Evolutionary conservation across 2,797 vertebrate species (phyloP), one percentile per base, ranked within the genome.

Genomic region (Phrynocephalus vlangalii): DNA sequence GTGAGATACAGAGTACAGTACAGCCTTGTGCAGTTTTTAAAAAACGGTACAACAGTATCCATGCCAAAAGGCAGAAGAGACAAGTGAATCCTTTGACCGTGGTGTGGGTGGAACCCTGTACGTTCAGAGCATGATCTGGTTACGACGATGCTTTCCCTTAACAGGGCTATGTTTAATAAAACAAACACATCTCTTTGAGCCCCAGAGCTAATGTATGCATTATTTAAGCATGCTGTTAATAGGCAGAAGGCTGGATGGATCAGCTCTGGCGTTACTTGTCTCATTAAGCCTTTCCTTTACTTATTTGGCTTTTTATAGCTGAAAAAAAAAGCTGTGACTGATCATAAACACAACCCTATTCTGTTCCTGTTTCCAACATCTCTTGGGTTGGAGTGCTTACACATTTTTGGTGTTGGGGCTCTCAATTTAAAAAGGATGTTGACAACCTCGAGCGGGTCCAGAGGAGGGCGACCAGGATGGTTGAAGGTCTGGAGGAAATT

Each of bases 201-300:
- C 86, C 77, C 72, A 38, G 85, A 91, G 70, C 82, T 93, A 90
- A 95, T 89, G 72, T 93, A 79, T 94, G 89, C 90, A 88, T 96
- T 94, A 91, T 94, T 96, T 95, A 93, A 95, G 91, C 91, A 86
- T 70, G 89, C 86, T 90, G 38, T 93, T 93, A 89, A 93, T 28
- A 94, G 73, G 67, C 85, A 11, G 50, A 26, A 80, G 90, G 84
- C 91, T 33, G 86, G 90, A 87, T 76, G 88, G 84, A 86, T 92
- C 83, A 83, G 86, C 81, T 89, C 44, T 72, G 87, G 76, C 63
- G 92, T 90, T 60, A 87, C 86, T 90, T 93, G 77, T 88, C 88
- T 94, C 75, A 30, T 92, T 95, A 91, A 93, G 80, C 78, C 78
- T 88, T 94, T 87, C 94, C 92, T 92, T 89, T 94, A 83, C 91